Conservation (phyloP, 2,113 vertebrate genomes). For the Accipiter virgatus region DNA sequence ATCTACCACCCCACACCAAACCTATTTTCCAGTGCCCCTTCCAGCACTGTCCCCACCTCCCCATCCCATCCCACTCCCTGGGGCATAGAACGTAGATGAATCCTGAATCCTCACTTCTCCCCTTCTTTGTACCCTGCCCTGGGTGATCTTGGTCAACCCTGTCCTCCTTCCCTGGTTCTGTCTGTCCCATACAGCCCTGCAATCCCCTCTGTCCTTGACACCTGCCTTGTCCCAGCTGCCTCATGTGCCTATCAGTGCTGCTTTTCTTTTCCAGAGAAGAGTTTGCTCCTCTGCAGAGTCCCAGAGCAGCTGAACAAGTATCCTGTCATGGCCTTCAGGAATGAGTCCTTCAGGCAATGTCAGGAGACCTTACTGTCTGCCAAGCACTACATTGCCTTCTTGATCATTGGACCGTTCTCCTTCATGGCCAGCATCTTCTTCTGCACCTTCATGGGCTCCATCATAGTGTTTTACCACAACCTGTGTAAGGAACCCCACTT, state of each 20-base stretch:
- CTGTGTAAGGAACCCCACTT: background rate
- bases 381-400: conserved; percentile 41
- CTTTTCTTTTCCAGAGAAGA: conserved; percentile 62
- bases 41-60: background rate
- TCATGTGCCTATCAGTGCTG: background rate
- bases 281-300: conserved; percentile 47
- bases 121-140: background rate
- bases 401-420: conserved; percentile 58
- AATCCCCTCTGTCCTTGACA: background rate
- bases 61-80: background rate
- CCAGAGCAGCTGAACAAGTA: conserved; percentile 39
- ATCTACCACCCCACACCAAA: background rate
- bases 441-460: conserved; percentile 62
- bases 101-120: background rate
- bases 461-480: conserved; percentile 16
- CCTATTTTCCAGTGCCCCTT: background rate
- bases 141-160: background rate
- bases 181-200: background rate
- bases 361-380: background rate
- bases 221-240: background rate
- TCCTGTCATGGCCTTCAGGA: conserved; percentile 57
- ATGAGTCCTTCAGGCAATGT: conserved; percentile 72
- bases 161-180: background rate
- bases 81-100: fast-evolving
- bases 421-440: conserved; percentile 71